Evolutionary conservation across 2,113 vertebrate species (phyloP), one percentile per base, ranked within the genome.

Genomic region (Rhipidura dahli): DNA sequence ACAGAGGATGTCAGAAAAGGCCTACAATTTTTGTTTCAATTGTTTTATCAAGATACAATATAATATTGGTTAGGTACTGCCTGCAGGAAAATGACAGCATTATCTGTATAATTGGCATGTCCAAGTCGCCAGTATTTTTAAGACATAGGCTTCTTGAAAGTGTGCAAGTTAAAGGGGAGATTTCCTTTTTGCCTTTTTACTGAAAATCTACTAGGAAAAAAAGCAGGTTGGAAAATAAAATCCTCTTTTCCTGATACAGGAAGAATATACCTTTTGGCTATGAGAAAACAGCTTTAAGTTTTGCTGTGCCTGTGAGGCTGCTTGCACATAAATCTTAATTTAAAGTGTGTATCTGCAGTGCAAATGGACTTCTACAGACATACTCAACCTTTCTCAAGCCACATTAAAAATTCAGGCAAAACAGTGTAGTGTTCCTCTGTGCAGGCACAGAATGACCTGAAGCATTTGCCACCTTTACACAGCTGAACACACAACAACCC

Each of bases 11-110:
- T 69, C 71, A 96, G 12, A 54, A 93, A 93, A 90, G 40, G 33
- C 14, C 23, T 89, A 24, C 70, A 37, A 30, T 60, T 93, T 77
- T 84, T 91, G 75, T 90, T 96, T 90, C 37, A 39, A 68, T 97
- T 94, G 71, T 90, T 97, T 92, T 45, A 85, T 90, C 94, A 89
- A 81, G 40, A 87, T 30, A 87, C 4, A 81, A 30, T 65, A 73
- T 31, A 73, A 73, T 71, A 69, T 35, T 93, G 69, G 44, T 83
- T 57, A 80, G 59, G 57, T 64, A 56, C 40, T 39, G 40, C 44
- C 87, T 96, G 90, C 31, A 78, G 70, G 65, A 87, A 96, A 95
- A 95, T 40, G 28, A 89, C 86, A 96, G 80, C 33, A 44, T 88
- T 96, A 90, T 83, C 79, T 87, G 90, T 95, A 72, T 82, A 78